These are phyloP conservation scores for Orchestia grillus DNA, from an alignment of 1,140 invertebrate genomes.

Conservation along the genomic window DNA sequence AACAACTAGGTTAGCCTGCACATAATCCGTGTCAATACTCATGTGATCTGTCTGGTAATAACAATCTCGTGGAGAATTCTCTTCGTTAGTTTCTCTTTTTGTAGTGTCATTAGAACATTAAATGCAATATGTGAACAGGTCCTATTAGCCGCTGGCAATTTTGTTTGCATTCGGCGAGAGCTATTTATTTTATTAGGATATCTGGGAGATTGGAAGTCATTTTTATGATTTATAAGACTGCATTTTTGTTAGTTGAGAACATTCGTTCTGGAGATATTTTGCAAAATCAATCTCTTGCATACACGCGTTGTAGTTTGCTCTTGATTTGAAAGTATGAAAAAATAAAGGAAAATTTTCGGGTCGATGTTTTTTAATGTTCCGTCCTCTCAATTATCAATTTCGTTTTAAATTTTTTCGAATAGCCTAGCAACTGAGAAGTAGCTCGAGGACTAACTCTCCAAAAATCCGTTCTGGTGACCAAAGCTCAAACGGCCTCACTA, in stretches of 20 bases:
- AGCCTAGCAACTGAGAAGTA: neutral
- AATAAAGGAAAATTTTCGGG: too few species aligned
- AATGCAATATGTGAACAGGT: too few species aligned
- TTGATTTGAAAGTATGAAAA: neutral
- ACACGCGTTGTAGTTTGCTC: neutral
- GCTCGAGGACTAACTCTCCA: neutral
- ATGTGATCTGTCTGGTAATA: too few species aligned
- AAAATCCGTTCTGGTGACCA: neutral
- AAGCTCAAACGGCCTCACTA: neutral
- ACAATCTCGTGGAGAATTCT: too few species aligned
- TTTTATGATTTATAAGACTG: neutral
- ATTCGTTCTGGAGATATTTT: neutral
- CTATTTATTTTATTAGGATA: too few species aligned
- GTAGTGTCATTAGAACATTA: too few species aligned
- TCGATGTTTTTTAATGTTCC: neutral
- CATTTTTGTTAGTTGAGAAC: too few species aligned
- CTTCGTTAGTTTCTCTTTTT: too few species aligned
- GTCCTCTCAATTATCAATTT: neutral
- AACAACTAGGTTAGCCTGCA: too few species aligned
- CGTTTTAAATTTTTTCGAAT: neutral
- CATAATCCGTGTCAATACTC: too few species aligned
- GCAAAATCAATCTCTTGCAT: neutral
- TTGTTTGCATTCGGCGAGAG: too few species aligned
- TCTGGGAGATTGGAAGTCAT: neutral
- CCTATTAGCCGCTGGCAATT: too few species aligned